Conservation (phyloP, 2,113 vertebrate species). For the Lasiurus borealis region DNA sequence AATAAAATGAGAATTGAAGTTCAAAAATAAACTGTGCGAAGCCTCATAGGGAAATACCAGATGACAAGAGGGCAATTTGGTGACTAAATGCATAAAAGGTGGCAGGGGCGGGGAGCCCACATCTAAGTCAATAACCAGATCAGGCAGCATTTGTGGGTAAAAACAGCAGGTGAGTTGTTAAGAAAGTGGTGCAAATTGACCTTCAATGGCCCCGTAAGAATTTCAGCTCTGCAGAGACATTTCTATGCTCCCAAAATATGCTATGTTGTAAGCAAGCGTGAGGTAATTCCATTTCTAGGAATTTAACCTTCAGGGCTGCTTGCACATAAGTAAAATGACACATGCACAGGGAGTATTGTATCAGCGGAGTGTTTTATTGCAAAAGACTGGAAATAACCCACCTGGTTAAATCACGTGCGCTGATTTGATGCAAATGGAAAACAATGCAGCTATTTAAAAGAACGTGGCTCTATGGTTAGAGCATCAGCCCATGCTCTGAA, state of each 20-base stretch:
- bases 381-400: background rate
- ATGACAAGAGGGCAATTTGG: slow-evolving; percentile 47
- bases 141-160: background rate
- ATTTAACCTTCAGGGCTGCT: background rate
- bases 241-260: rapidly evolving
- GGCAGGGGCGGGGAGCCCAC: background rate
- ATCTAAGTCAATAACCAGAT: background rate
- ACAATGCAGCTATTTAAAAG: background rate
- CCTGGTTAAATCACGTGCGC: background rate
- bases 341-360: rapidly evolving
- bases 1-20: slow-evolving; percentile 68
- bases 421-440: background rate
- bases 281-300: background rate
- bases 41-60: slow-evolving; percentile 27
- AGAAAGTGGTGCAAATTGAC: background rate
- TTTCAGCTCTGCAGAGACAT: background rate
- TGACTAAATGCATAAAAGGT: background rate
- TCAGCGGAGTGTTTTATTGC: background rate
- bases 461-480: background rate
- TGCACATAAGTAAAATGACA: background rate
- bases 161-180: background rate
- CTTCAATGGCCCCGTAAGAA: rapidly evolving
- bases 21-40: slow-evolving; percentile 44
- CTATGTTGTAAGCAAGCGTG: background rate
- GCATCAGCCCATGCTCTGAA: too few species aligned